Evolutionary conservation across 1,140 invertebrate genomes (phyloP).

Genomic region (Pemphigus obesinymphae): DNA sequence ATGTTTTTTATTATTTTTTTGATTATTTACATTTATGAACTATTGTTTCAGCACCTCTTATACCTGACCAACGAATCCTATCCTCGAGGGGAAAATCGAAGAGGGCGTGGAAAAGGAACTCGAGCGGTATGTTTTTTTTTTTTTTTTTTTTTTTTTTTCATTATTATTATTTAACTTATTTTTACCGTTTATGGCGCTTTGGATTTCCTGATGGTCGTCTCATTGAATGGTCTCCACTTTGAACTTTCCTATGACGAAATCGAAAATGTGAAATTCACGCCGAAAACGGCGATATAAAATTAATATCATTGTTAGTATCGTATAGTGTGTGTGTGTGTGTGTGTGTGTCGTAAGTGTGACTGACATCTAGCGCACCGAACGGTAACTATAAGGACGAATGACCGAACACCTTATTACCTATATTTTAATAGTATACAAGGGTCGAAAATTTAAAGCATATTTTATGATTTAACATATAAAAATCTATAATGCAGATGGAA

Average conservation of each 20-base stretch:
- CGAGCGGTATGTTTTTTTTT: slow-evolving; percentile 46
- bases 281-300: too few species aligned
- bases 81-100: slow-evolving; percentile 47
- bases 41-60: slow-evolving; percentile 48
- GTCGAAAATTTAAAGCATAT: too few species aligned
- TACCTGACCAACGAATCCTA: slow-evolving; percentile 48
- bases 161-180: not conserved
- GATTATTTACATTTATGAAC: not conserved
- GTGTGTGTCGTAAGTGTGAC: not conserved
- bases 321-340: too few species aligned
- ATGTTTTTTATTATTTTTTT: slow-evolving; percentile 28
- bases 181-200: slow-evolving; percentile 1
- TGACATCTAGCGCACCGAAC: not conserved
- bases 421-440: not conserved
- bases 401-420: too few species aligned
- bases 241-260: too few species aligned
- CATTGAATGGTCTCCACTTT: not conserved
- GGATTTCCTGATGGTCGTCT: not conserved
- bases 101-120: slow-evolving; percentile 48
- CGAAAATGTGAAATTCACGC: too few species aligned
- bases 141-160: slow-evolving; percentile 23
- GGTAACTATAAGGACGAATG: not conserved
- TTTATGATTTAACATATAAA: too few species aligned
- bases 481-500: not conserved
- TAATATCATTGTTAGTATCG: too few species aligned